A percentile compares a stretch with the other conserved stretches of the same genome.
These are phyloP conservation scores for Catostomus latipinnis DNA, from an alignment of 2,797 vertebrate species.

Conservation along the genomic window DNA sequence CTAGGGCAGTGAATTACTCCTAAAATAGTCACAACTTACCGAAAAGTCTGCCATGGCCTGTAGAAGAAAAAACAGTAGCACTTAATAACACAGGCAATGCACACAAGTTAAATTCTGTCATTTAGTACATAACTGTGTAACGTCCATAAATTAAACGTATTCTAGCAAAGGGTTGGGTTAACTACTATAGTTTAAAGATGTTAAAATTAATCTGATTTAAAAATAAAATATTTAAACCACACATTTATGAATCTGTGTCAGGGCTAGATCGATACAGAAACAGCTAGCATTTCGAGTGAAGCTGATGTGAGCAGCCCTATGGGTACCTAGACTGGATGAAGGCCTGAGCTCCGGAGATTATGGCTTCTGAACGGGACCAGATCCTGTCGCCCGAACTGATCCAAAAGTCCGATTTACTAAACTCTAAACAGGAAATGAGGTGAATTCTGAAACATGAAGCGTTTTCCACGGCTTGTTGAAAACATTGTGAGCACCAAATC, in stretches of 20 bases:
- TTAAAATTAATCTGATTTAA: neutral
- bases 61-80: conserved; percentile 54
- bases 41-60: conserved; percentile 84
- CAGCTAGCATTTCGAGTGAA: neutral
- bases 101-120: conserved; percentile 30
- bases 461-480: conserved; percentile 28
- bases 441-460: conserved; percentile 39
- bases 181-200: neutral
- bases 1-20: neutral
- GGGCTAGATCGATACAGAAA: neutral
- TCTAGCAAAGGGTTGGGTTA: neutral
- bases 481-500: conserved; percentile 1
- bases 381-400: conserved; percentile 19
- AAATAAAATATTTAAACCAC: neutral
- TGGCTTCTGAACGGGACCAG: conserved; percentile 11
- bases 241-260: neutral
- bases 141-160: neutral
- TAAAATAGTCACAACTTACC: conserved; percentile 71
- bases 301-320: neutral
- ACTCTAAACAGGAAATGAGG: conserved; percentile 63
- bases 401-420: conserved; percentile 47
- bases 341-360: conserved; percentile 32
- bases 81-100: conserved; percentile 61
- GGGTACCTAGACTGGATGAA: conserved; percentile 37
- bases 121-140: conserved; percentile 6